These are phyloP conservation scores for Aleiodes leptofemur DNA, from an alignment of 2,888 invertebrate species.

Conservation along the genomic window DNA sequence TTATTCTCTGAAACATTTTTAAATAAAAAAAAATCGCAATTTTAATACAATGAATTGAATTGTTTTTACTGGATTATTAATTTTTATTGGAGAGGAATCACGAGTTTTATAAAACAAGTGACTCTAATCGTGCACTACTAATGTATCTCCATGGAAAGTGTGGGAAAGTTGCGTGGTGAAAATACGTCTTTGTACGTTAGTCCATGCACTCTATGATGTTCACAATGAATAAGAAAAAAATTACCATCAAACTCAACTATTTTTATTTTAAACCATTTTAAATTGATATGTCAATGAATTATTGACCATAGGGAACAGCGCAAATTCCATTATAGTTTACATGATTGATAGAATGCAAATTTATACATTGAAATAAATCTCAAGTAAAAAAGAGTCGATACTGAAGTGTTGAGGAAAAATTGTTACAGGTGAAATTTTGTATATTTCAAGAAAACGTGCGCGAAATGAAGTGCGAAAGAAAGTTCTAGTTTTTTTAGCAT, in stretches of 20 bases:
- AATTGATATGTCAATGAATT: slow-evolving; percentile 27
- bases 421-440: slow-evolving; percentile 50
- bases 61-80: slow-evolving; percentile 8
- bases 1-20: too few relatives aligned
- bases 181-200: slow-evolving; percentile 65
- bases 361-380: not conserved
- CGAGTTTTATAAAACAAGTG: not conserved
- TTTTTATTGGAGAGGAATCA: not conserved
- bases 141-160: slow-evolving; percentile 68
- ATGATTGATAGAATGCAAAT: slow-evolving; percentile 13
- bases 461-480: slow-evolving; percentile 58
- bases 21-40: too few relatives aligned
- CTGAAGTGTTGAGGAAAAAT: slow-evolving; percentile 14
- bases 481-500: slow-evolving; percentile 43
- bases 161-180: slow-evolving; percentile 73
- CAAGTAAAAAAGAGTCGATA: not conserved
- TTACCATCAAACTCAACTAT: not conserved
- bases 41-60: slow-evolving; percentile 5
- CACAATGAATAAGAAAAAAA: not conserved
- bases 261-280: not conserved
- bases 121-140: slow-evolving; percentile 41
- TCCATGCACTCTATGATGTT: slow-evolving; percentile 33
- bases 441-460: slow-evolving; percentile 56
- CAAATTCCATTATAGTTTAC: not conserved
- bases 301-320: slow-evolving; percentile 25